Evolutionary conservation across 2,888 invertebrate genomes (phyloP).

Genomic region (Agrochola circellaris): DNA sequence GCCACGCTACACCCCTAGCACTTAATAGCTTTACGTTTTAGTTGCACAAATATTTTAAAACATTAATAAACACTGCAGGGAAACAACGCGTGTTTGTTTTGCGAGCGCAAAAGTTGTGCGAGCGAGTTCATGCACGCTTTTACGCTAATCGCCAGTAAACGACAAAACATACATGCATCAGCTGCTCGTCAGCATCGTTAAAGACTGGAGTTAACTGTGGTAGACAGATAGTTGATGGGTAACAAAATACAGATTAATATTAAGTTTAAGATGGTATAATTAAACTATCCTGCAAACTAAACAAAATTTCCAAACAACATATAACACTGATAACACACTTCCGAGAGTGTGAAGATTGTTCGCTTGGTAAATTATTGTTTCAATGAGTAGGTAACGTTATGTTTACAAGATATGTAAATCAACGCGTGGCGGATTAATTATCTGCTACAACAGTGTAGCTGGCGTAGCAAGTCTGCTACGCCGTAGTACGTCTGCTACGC

Average conservation of each 20-base stretch:
- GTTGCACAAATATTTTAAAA: constrained; percentile 40
- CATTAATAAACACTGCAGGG: constrained; percentile 36
- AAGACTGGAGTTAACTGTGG: constrained; percentile 5
- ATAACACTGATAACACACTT: neutral
- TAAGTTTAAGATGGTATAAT: neutral
- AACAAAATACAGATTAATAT: constrained; percentile 7
- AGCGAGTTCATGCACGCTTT: constrained; percentile 46
- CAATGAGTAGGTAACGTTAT: neutral
- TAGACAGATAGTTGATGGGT: neutral
- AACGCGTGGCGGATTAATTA: neutral
- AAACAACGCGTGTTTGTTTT: constrained; percentile 47
- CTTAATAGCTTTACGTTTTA: constrained; percentile 22
- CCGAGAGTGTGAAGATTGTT: neutral
- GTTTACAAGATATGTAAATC: constrained; percentile 14
- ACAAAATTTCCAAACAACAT: neutral
- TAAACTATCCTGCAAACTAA: constrained; percentile 14
- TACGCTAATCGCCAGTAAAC: constrained; percentile 39
- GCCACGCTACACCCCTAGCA: constrained; percentile 3
- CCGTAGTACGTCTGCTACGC: too few species aligned
- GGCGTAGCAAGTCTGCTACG: constrained; percentile 37
- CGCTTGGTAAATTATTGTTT: constrained; percentile 13
- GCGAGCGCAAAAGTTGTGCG: constrained; percentile 43
- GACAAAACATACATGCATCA: constrained; percentile 48
- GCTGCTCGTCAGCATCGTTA: constrained; percentile 45
- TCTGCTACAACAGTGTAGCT: neutral